Base-by-base conservation (phyloP, 2,888 invertebrate genomes). In the Rutpela maculata region DNA sequence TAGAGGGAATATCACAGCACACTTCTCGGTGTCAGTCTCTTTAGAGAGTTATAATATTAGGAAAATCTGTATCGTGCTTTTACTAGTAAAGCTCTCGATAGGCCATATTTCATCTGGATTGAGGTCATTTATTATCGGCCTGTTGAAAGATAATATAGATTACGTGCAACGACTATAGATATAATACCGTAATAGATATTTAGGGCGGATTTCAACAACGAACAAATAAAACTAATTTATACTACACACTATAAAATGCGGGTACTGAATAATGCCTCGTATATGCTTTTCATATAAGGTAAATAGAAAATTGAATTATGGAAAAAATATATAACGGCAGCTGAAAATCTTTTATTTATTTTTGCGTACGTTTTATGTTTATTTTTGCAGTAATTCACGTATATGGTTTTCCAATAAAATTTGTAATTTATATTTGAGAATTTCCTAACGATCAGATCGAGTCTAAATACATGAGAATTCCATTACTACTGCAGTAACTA, bases 101-200 rank as follows among this genome's bases (percentile, higher is more conserved):
- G 77, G 76, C 78, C 68, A 84, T 84, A 84, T 82, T 82, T 85
- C 84, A 85, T 79, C 73, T 75, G 78, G 81, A 84, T 82, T 83
- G 80, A 75, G 81, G 82, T 80, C 83, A 84, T 85, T 85, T 84
- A 84, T 85, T 84, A 85, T 83, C 82, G 76, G 75, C 78, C 82
- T 82, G 84, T 83, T 85, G 85, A 85, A 85, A 85, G 84, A 85
- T 85, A 84, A 84, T 85, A 85, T 83, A 85, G 85, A 85, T 85
- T 84, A 84, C 85, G 85, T 85, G 85, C 82, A 78, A 78, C 80
- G 84, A 83, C 81, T 85, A 74, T 73, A 79, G 84, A 81, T 80
- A 83, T 84, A 74, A 66, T 74, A 26, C 74, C 82, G 80, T 84
- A 84, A 84, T 82, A 83, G 77, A 81, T 80, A 78, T 78, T 79